Base-by-base conservation (phyloP, 2,797 vertebrate species). In the Crenichthys baileyi region DNA sequence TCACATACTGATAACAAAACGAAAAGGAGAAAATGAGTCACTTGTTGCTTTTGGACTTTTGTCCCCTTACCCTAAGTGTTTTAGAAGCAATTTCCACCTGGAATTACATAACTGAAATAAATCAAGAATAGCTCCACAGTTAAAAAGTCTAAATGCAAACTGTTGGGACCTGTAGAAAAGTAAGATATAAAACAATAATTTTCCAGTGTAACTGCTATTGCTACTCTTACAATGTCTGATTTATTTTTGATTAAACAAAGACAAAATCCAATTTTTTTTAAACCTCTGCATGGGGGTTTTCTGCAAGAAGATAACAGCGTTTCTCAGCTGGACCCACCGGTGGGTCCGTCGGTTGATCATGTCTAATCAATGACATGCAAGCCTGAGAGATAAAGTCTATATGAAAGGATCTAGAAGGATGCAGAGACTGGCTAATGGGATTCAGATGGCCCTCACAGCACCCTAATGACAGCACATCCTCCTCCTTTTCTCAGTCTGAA, bases 361-460 rank as follows among this genome's bases (percentile, higher is more conserved):
- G 70, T 15, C 60, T 20, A 72, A 41, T 77, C 31, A 41, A 68
- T 61, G 77, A 81, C 55, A 6, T 20, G 16, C 65, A 11, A 24
- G 48, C 55, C 78, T 56, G 78, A 58, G 70, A 51, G 70, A 71
- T 71, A 53, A 44, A 70, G 41, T 46, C 11, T 26, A 3, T 8
- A 4, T 48, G 41, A 70, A 13, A 70, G 5, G 41, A 73, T 79
- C 61, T 53, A 26, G 31, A 78, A 15, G 60, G 67, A 58, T 63
- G 56, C 50, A 85, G 20, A 44, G 72, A 75, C 71, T 58, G 79
- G 41, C 67, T 90, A 77, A 88, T 78, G 18, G 29, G 63, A 84
- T 78, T 89, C 87, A 87, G 83, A 84, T 73, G 79, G 86, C 83
- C 76, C 77, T 82, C 82, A 80, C 86, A 79, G 77, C 79, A 53